phyloP scores from a whole-genome alignment of 2,113 vertebrate species.

The Zosterops pallidus region DNA sequence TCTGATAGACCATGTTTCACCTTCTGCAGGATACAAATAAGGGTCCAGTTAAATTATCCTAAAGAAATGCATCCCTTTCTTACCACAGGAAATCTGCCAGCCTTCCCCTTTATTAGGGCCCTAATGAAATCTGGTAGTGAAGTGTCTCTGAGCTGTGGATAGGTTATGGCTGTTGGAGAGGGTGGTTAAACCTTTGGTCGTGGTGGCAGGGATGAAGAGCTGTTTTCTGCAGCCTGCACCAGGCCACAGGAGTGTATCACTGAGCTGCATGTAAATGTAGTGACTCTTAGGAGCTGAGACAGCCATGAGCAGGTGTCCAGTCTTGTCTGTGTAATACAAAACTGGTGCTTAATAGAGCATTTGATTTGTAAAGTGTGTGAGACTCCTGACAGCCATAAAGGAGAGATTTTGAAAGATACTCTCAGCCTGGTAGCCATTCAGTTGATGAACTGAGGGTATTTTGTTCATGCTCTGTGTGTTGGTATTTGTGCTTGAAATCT shows the following conservation, averaged over 20 bases:
- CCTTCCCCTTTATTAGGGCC: background rate
- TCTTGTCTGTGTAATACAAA: background rate
- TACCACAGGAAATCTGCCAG: background rate
- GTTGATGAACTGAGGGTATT: background rate
- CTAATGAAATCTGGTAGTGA: background rate
- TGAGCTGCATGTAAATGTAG: background rate
- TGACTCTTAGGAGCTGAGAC: background rate
- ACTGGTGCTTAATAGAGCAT: background rate
- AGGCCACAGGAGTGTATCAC: fast-evolving
- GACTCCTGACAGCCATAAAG: background rate
- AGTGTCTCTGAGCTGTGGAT: background rate
- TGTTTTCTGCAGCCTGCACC: background rate
- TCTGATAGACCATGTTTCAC: background rate
- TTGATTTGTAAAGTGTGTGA: background rate
- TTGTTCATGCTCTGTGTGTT: background rate
- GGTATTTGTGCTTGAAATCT: background rate
- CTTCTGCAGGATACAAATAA: background rate
- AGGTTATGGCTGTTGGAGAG: background rate
- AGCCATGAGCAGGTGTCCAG: background rate
- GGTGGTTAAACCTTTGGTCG: background rate
- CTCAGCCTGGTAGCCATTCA: background rate
- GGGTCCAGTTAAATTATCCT: background rate
- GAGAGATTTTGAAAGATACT: background rate
- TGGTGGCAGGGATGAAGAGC: background rate
- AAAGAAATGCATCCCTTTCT: background rate